Evolutionary conservation across 2,888 invertebrate species (phyloP).

Genomic region (Pyrochroa serraticornis): DNA sequence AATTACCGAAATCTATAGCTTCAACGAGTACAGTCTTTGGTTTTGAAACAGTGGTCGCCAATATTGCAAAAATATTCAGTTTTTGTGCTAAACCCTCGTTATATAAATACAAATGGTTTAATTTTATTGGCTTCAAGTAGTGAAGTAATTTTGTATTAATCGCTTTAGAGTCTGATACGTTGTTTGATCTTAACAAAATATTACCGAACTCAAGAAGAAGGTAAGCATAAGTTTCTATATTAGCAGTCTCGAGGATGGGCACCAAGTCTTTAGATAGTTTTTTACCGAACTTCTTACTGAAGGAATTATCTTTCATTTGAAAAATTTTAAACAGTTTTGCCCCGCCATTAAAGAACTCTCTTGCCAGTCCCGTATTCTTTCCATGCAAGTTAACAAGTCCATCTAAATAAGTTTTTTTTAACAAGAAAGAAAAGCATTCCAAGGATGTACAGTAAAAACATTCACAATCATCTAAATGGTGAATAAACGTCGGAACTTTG

Average conservation of each 20-base stretch:
- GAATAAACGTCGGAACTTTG: slow-evolving; percentile 7
- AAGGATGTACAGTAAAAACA: slow-evolving; percentile 18
- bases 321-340: slow-evolving; percentile 4
- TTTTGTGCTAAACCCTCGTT: slow-evolving; percentile 7
- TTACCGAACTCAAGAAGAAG: slow-evolving; percentile 8
- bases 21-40: neutral
- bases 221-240: neutral
- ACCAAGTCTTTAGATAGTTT: neutral
- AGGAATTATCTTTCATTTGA: neutral
- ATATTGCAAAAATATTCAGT: slow-evolving; percentile 1
- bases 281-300: neutral
- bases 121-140: neutral
- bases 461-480: slow-evolving; percentile 9
- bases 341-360: slow-evolving; percentile 12
- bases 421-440: slow-evolving; percentile 3
- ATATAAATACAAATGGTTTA: slow-evolving; percentile 1
- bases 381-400: neutral
- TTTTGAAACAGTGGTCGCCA: neutral
- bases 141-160: slow-evolving; percentile 3
- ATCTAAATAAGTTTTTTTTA: slow-evolving; percentile 2
- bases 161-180: neutral
- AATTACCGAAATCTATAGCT: neutral
- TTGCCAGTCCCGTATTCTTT: neutral
- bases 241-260: neutral
- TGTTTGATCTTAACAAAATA: slow-evolving; percentile 1